Percentiles rank a stretch among this genome's conserved stretches.
Evolutionary conservation across 1,140 invertebrate species (phyloP).

Genomic region (Harpegnathos saltator): DNA sequence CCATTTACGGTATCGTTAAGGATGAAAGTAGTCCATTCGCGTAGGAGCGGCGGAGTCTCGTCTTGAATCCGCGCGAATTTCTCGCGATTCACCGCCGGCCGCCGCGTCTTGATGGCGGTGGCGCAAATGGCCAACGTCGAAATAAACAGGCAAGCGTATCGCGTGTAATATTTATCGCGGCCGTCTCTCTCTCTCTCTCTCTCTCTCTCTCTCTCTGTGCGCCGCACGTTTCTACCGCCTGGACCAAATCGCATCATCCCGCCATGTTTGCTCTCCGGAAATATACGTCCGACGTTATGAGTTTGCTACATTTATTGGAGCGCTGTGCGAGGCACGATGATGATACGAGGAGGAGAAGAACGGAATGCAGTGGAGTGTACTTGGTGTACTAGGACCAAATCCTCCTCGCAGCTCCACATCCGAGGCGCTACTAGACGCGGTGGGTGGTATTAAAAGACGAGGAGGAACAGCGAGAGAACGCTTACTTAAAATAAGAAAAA

Average conservation of each 20-base stretch:
- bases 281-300: slow-evolving; percentile 69
- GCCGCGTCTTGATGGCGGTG: slow-evolving; percentile 56
- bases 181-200: slow-evolving; percentile 34
- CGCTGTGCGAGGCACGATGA: slow-evolving; percentile 3
- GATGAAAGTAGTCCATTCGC: slow-evolving; percentile 48
- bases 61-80: slow-evolving; percentile 55
- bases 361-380: not conserved
- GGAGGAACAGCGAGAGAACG: not conserved
- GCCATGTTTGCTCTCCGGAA: slow-evolving; percentile 66
- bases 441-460: not conserved
- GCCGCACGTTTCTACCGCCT: too few species aligned
- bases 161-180: slow-evolving; percentile 77
- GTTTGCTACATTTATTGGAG: slow-evolving; percentile 71
- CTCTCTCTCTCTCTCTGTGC: too few species aligned
- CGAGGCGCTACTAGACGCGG: slow-evolving; percentile 1
- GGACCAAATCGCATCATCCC: slow-evolving; percentile 62
- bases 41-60: slow-evolving; percentile 6
- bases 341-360: not conserved
- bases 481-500: too few species aligned
- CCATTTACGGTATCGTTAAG: slow-evolving; percentile 59
- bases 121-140: slow-evolving; percentile 69
- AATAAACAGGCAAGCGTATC: slow-evolving; percentile 72
- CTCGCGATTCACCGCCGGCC: slow-evolving; percentile 12
- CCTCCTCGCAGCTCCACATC: not conserved
- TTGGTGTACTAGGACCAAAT: not conserved